Evolutionary conservation across 2,888 invertebrate species (phyloP), one percentile per base, ranked within the genome.

Genomic region (Chrysina gloriosa): DNA sequence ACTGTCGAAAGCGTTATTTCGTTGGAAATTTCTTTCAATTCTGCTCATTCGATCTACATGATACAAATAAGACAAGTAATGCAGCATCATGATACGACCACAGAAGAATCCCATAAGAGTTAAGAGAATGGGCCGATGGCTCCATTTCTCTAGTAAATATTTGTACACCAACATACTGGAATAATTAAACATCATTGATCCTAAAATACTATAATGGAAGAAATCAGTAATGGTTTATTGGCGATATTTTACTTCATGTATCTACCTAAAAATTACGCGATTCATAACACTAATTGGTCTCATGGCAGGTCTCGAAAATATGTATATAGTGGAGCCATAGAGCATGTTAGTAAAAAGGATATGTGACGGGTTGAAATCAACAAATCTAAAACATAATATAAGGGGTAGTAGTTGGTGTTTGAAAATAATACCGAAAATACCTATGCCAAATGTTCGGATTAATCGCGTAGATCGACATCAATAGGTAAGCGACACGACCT

Each of bases 381-480:
- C 56, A 14, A 66, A 70, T 39, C 56, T 56, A 25, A 19, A 68
- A 64, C 1, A 29, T 31, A 45, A 27, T 29, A 58, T 52, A 7
- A 14, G 34, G 19, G 25, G 23, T 5, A 16, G 23, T 27, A 1
- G 31, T 19, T 16, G 14, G 25, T 25, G 45, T 45, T 19, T 21
- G 58, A 25, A n/a, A 45, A 39, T 45, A 6, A 25, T 9, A 4
- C 7, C 6, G 23, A n/a, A 29, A 48, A 29, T 63, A 80, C 80
- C 74, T 74, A 63, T 72, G 71, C 14, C 79, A 67, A 47, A 81
- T 72, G 3, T 52, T 9, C 3, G 80, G 79, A 73, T 80, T 80
- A 2, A 78, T 77, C 5, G 77, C 79, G 70, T 82, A 78, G 31
- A 82, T 64, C 2, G 83, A 83, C 82, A 82, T 82, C 42, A 82